Base-by-base conservation (phyloP, 2,113 vertebrate species). In the Theristicus caerulescens region DNA sequence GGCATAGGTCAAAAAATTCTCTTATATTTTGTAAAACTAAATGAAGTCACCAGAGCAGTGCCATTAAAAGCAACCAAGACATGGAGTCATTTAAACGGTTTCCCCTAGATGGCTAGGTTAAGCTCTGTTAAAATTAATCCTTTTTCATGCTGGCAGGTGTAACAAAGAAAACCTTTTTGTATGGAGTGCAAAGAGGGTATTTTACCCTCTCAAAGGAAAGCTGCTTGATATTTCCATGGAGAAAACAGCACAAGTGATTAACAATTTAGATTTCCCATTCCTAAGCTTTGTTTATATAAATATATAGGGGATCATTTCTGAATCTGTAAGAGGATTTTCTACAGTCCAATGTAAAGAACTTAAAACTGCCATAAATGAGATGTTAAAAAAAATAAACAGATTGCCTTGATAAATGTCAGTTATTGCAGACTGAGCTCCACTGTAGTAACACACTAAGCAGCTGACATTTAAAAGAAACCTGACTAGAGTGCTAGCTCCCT, bases 71-170 rank as follows among this genome's bases (percentile, higher is more conserved):
- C 90, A 95, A 96, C 91, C 93, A 96, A 95, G 94, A 90, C 90
- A 88, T 54, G 77, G 92, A 96, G 91, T 96, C 89, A 94, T 96
- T 95, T 91, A 91, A 96, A 96, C 1, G 85, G 83, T 93, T 95
- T 96, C 94, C 80, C 93, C 77, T 86, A 80, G 92, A 93, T 95
- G 81, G 77, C 51, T 95, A 93, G 95, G 94, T 96, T 94, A 96
- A 96, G 93, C 90, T 96, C 96, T 97, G 92, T 97, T 98, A 96
- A 97, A 98, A 96, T 97, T 98, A 97, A 97, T 97, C 96, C 96
- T 96, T 95, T 96, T 96, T 96, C 93, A 97, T 86, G 91, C 97
- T 98, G 96, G 96, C 98, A 97, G 95, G 95, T 97, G 96, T 97
- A 97, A 98, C 97, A 97, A 97, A 97, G 96, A 91, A 95, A 94